Conservation (phyloP, 2,113 vertebrate genomes). For the Plectropomus leopardus region DNA sequence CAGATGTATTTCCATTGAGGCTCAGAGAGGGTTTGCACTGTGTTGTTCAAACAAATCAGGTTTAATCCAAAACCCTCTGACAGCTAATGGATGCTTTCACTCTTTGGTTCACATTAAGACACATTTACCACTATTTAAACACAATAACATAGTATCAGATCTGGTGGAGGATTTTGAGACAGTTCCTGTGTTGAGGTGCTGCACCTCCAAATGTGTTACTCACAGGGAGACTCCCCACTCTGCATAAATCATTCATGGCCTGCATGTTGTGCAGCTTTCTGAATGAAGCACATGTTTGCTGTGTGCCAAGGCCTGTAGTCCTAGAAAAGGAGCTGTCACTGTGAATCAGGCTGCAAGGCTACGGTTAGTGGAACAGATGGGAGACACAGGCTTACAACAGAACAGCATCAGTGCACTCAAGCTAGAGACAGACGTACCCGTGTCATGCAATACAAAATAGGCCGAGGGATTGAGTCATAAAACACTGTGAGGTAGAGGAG, state of each 20-base stretch:
- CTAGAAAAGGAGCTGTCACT: constrained; percentile 56
- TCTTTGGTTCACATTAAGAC: constrained; percentile 9
- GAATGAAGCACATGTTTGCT: constrained; percentile 68
- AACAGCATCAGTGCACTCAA: constrained; percentile 39
- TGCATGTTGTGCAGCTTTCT: constrained; percentile 57
- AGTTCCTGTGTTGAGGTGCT: constrained; percentile 9
- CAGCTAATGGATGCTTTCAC: constrained; percentile 25
- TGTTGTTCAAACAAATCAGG: constrained; percentile 15
- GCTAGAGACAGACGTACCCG: constrained; percentile 42
- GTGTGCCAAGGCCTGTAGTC: constrained; percentile 38
- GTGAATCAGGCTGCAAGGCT: constrained; percentile 52
- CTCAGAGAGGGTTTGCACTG: neutral
- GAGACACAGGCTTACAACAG: constrained; percentile 51
- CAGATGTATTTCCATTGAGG: neutral
- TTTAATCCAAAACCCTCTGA: constrained; percentile 42
- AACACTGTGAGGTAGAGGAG: constrained; percentile 10
- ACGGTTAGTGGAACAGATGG: constrained; percentile 70
- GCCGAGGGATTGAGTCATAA: constrained; percentile 66
- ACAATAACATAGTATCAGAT: constrained; percentile 14
- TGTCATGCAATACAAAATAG: constrained; percentile 47
- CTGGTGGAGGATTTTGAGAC: neutral
- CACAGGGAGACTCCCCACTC: constrained; percentile 33
- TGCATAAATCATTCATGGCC: constrained; percentile 52
- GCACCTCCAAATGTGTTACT: constrained; percentile 29
- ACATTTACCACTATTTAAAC: neutral